Evolutionary conservation across 37 sponge, comb jelly and placozoan genomes (phyloP), one percentile per base, ranked within the genome.

Genomic region (Aplysina aerophoba): DNA sequence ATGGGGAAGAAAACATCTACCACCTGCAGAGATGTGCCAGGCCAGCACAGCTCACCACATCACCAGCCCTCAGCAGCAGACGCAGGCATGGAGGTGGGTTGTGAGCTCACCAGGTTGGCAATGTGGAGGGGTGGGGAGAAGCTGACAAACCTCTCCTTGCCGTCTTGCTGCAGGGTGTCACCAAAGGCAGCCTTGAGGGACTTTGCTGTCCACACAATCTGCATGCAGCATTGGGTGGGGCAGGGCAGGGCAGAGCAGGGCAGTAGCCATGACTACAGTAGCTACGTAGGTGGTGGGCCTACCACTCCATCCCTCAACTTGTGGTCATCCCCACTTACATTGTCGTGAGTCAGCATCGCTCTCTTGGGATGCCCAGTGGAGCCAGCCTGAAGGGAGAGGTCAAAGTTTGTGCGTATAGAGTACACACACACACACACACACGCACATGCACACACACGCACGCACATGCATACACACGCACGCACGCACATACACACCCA

Each of bases 191-290:
- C 30, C 39, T 50, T 36, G 38, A 90, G 62, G 19, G 86, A 44
- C 71, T 79, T 83, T 27, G 40, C 40, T 0, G 84, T 86, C 89
- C 91, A 94, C 19, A 86, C 83, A 13, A 93, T 15, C 94, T 91
- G 84, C 44, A 25, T 2, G 4, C 24, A 62, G 27, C 50, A 44
- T 3, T 44, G 50, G 50, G n/a, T n/a, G n/a, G n/a, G n/a, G n/a
- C n/a, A n/a, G n/a, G n/a, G n/a, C n/a, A n/a, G n/a, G n/a, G n/a
- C n/a, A n/a, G n/a, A n/a, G n/a, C n/a, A n/a, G n/a, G n/a, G n/a
- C n/a, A n/a, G n/a, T n/a, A n/a, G n/a, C n/a, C n/a, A n/a, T n/a
- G n/a, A n/a, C n/a, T n/a, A n/a, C n/a, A n/a, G n/a, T n/a, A n/a
- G n/a, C n/a, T n/a, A n/a, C n/a, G n/a, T n/a, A n/a, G n/a, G n/a